phyloP scores from a whole-genome alignment of 1,140 invertebrate genomes.

The Drosophila seguyi region DNA sequence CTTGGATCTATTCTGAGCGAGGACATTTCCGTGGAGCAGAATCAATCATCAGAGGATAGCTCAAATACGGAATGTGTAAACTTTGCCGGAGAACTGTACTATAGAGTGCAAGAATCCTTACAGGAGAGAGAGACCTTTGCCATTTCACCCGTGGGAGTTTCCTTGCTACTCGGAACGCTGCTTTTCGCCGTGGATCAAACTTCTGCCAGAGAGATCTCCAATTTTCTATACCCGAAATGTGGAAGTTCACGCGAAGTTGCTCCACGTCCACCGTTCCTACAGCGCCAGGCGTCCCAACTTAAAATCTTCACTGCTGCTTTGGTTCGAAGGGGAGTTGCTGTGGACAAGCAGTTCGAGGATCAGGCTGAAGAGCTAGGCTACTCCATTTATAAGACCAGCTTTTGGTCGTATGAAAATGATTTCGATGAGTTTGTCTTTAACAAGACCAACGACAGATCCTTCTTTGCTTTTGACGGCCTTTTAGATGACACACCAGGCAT shows the following conservation, averaged over 20 bases:
- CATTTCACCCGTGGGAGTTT: constrained; percentile 19
- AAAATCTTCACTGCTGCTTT: background rate
- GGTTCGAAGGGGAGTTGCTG: background rate
- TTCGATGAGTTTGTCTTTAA: background rate
- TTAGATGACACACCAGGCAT: accelerated
- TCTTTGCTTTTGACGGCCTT: background rate
- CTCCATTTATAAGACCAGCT: background rate
- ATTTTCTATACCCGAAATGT: background rate
- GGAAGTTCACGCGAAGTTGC: background rate
- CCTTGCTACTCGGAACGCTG: background rate
- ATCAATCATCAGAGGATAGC: background rate
- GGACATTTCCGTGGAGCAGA: background rate
- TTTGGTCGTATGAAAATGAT: background rate
- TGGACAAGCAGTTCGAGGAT: background rate
- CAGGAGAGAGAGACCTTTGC: background rate
- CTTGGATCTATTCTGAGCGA: background rate
- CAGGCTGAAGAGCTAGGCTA: background rate
- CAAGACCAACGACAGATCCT: background rate
- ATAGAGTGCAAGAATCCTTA: background rate
- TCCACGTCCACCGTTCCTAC: background rate
- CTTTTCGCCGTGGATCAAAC: constrained; percentile 2
- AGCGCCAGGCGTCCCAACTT: background rate
- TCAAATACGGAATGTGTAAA: background rate
- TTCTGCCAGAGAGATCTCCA: background rate
- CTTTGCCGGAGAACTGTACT: background rate